phyloP scores from a whole-genome alignment of 30 jellyfish, hydroid and myxozoan genomes.

The Hydractinia symbiolongicarpus region DNA sequence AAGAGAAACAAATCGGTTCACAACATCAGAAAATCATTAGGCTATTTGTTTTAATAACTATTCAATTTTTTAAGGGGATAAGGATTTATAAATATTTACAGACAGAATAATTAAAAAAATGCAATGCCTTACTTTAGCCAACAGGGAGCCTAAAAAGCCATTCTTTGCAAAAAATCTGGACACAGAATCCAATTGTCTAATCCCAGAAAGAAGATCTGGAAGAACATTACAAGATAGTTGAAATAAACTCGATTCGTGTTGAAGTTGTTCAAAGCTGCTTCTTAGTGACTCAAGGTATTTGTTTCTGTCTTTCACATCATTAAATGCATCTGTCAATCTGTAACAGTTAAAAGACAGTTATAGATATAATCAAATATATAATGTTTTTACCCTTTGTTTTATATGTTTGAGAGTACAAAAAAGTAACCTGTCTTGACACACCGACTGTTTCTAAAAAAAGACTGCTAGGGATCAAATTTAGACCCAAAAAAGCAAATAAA shows the following conservation, averaged over 20 bases:
- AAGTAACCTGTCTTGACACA: no score
- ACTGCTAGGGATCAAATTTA: no score
- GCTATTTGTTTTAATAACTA: no score
- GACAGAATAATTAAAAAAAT: not conserved
- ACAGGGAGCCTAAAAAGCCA: slow-evolving; percentile 67
- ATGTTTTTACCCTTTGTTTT: not conserved
- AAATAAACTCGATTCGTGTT: slow-evolving; percentile 33
- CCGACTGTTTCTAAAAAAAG: no score
- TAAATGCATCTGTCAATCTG: slow-evolving; percentile 75
- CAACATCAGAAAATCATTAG: no score
- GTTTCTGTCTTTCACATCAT: slow-evolving; percentile 78
- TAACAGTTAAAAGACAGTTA: not conserved
- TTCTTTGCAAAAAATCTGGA: slow-evolving; percentile 67
- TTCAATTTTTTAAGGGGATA: no score
- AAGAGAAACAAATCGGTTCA: no score
- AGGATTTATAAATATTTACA: no score
- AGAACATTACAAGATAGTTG: slow-evolving; percentile 32
- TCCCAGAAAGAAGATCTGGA: slow-evolving; percentile 50
- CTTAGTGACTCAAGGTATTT: slow-evolving; percentile 60
- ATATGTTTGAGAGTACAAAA: no score
- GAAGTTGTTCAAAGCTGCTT: slow-evolving; percentile 58
- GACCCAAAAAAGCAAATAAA: no score
- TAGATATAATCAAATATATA: no score
- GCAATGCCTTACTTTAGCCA: slow-evolving; percentile 51
- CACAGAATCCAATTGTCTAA: slow-evolving; percentile 61